Conservation (phyloP, 37 sponge, comb jelly and placozoan genomes). For the Bolinopsis microptera region DNA sequence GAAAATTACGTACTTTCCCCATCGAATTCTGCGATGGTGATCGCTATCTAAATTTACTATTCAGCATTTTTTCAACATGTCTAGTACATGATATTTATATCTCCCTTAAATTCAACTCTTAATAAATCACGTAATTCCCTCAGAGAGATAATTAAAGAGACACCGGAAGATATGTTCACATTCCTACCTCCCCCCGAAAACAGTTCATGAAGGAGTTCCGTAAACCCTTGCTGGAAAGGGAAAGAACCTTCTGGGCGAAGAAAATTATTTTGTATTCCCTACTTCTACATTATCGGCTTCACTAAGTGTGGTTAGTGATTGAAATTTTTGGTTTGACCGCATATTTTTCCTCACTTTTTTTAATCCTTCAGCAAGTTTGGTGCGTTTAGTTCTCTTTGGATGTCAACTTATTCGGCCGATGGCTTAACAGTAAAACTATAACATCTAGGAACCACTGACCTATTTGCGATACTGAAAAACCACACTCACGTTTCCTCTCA, state of each 20-base stretch:
- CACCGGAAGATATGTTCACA: conserved; percentile 42
- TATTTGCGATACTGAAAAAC: background rate
- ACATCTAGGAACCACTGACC: conserved; percentile 50
- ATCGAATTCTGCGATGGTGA: too few species aligned
- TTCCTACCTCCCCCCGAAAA: background rate
- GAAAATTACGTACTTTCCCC: too few species aligned
- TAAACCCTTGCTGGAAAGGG: conserved; percentile 42
- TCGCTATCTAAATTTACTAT: too few species aligned
- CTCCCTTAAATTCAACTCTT: too few species aligned
- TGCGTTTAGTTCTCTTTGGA: too few species aligned
- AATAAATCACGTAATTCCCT: too few species aligned
- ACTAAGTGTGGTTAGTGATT: background rate
- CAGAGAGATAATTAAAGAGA: conserved; percentile 45
- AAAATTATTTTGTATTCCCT: conserved; percentile 41
- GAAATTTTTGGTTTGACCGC: background rate
- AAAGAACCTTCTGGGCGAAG: background rate
- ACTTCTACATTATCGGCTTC: conserved; percentile 60
- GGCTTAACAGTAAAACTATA: too few species aligned
- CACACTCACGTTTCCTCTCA: conserved; percentile 42
- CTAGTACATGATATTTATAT: too few species aligned
- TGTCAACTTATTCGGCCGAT: too few species aligned
- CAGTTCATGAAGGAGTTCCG: conserved; percentile 52
- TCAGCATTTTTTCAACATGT: too few species aligned
- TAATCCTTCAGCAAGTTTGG: too few species aligned
- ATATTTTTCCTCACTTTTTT: too few species aligned